phyloP scores from a whole-genome alignment of 2,797 vertebrate genomes.

The Falco cherrug region DNA sequence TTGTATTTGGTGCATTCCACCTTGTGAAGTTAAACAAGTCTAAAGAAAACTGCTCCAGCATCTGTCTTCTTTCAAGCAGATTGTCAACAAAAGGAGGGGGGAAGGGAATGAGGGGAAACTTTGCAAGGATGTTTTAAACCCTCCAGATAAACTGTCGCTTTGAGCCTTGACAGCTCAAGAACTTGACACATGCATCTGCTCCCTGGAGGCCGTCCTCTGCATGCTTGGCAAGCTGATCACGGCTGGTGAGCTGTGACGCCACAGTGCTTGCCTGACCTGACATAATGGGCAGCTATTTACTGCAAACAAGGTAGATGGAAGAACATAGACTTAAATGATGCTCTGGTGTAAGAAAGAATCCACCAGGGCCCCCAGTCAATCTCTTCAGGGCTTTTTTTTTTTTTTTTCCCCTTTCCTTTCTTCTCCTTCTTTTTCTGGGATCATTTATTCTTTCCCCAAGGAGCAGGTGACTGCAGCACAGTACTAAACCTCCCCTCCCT shows the following conservation, averaged over 20 bases:
- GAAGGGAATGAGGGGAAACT: slow-evolving; percentile 52
- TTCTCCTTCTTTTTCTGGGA: not conserved
- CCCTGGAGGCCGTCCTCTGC: slow-evolving; percentile 52
- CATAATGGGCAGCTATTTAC: slow-evolving; percentile 89
- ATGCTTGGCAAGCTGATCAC: slow-evolving; percentile 64
- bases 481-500: slow-evolving; percentile 57
- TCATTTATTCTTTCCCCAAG: slow-evolving; percentile 44
- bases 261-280: slow-evolving; percentile 79
- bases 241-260: slow-evolving; percentile 78
- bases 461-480: slow-evolving; percentile 70
- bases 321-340: slow-evolving; percentile 86
- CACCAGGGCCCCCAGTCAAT: slow-evolving; percentile 74
- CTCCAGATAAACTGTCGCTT: slow-evolving; percentile 79
- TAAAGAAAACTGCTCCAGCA: slow-evolving; percentile 79
- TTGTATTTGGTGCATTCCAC: slow-evolving; percentile 68
- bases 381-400: slow-evolving; percentile 47
- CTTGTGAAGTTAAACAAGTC: slow-evolving; percentile 75
- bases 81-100: slow-evolving; percentile 75
- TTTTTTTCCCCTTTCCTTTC: slow-evolving; percentile 46
- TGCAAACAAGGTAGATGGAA: slow-evolving; percentile 87
- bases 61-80: slow-evolving; percentile 82
- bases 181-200: slow-evolving; percentile 64
- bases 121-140: slow-evolving; percentile 75
- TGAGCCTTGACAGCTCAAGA: slow-evolving; percentile 79
- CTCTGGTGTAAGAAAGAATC: slow-evolving; percentile 79